phyloP scores from a whole-genome alignment of 2,797 vertebrate genomes.

The Gymnoscopelus microlampas region DNA sequence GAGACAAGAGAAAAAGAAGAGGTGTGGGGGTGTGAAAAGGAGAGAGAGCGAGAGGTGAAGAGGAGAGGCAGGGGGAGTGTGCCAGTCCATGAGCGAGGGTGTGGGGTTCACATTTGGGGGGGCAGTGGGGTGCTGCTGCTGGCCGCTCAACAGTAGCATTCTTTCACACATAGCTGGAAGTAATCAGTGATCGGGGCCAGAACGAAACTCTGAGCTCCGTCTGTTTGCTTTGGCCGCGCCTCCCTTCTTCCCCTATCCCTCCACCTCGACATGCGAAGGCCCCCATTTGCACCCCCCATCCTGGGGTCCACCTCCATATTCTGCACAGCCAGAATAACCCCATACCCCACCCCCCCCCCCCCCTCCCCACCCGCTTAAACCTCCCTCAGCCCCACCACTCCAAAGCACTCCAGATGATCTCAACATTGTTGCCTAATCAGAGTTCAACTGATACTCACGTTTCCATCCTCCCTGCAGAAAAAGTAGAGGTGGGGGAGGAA shows the following conservation, averaged over 20 bases:
- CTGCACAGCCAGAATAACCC: background rate
- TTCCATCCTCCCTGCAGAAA: slow-evolving; percentile 29
- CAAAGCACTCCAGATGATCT: slow-evolving; percentile 35
- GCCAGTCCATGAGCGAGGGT: slow-evolving; percentile 28
- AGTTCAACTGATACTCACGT: slow-evolving; percentile 30
- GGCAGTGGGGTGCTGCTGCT: slow-evolving; percentile 41
- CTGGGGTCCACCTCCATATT: slow-evolving; percentile 15
- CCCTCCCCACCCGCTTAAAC: slow-evolving; percentile 3
- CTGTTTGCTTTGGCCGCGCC: slow-evolving; percentile 85
- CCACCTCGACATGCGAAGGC: slow-evolving; percentile 29
- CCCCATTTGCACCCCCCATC: slow-evolving; percentile 22
- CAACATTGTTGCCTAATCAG: slow-evolving; percentile 44
- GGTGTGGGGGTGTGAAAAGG: background rate
- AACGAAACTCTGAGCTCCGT: slow-evolving; percentile 76
- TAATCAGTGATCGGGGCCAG: slow-evolving; percentile 69
- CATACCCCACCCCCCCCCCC: background rate
- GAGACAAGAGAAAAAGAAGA: background rate
- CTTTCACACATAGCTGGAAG: slow-evolving; percentile 79
- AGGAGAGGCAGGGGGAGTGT: slow-evolving; percentile 16
- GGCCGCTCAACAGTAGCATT: slow-evolving; percentile 75
- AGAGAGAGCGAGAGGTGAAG: background rate
- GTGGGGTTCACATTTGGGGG: slow-evolving; percentile 7
- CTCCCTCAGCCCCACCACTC: background rate
- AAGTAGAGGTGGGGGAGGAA: background rate
- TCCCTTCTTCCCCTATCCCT: slow-evolving; percentile 42